Evolutionary conservation across 2,113 vertebrate genomes (phyloP).

Genomic region (Podarcis muralis): DNA sequence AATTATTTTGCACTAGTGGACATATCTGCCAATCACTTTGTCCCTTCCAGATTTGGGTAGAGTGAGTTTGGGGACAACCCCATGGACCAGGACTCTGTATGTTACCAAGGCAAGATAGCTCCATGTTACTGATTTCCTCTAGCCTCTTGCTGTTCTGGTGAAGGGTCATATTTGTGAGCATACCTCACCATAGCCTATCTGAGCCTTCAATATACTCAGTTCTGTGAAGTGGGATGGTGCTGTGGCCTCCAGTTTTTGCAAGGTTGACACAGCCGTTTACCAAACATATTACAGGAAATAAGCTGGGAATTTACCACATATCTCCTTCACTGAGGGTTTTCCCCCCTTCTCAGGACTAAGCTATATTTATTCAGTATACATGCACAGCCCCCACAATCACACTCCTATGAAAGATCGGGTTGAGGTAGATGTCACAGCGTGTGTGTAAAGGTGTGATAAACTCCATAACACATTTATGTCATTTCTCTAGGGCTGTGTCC

Average conservation of each 20-base stretch:
- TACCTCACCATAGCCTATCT: not conserved
- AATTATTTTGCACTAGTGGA: too few species aligned
- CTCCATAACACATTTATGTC: not conserved
- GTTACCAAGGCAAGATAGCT: not conserved
- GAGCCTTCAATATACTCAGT: not conserved
- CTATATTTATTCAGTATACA: not conserved
- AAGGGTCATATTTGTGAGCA: not conserved
- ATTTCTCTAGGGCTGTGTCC: not conserved
- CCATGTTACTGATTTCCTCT: not conserved
- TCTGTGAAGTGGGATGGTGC: not conserved
- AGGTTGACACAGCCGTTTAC: not conserved
- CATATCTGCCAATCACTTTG: not conserved
- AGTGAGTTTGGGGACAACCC: not conserved
- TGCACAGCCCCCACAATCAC: not conserved
- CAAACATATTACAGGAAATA: not conserved
- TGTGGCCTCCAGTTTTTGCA: not conserved
- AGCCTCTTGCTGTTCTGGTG: not conserved
- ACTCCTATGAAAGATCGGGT: not conserved
- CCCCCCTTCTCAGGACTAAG: not conserved
- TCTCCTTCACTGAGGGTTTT: not conserved
- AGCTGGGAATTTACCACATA: not conserved
- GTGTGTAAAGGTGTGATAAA: not conserved
- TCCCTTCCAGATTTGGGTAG: not conserved
- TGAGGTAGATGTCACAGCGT: not conserved
- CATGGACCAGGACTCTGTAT: not conserved